These are phyloP conservation scores for Phoxinus dragarum DNA, from an alignment of 2,797 vertebrate species.

Conservation along the genomic window DNA sequence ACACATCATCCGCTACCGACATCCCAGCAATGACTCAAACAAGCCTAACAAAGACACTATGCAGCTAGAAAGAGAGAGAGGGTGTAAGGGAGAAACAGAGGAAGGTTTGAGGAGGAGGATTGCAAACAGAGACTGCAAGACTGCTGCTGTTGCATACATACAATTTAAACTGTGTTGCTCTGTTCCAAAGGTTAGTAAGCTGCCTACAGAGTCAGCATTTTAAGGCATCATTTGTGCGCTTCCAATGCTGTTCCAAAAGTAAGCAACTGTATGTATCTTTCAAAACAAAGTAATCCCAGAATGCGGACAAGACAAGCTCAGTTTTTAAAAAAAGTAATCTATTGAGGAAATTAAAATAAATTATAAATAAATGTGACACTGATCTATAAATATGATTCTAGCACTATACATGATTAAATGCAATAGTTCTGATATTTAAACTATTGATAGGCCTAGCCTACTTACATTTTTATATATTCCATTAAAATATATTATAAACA, in stretches of 20 bases:
- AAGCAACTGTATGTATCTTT: background rate
- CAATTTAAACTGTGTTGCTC: slow-evolving; percentile 4
- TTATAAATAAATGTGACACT: background rate
- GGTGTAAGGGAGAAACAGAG: background rate
- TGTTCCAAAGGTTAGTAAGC: background rate
- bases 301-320: background rate
- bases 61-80: slow-evolving; percentile 7
- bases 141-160: background rate
- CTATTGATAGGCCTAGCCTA: no score
- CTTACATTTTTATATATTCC: background rate
- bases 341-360: background rate
- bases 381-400: background rate
- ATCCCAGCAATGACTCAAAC: slow-evolving; percentile 33
- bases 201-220: slow-evolving; percentile 4
- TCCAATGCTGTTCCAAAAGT: slow-evolving; percentile 3
- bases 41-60: slow-evolving; percentile 39
- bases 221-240: background rate
- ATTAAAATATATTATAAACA: background rate
- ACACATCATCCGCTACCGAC: slow-evolving; percentile 46
- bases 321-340: no score
- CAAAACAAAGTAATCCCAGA: background rate
- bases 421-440: background rate
- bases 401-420: background rate
- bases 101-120: slow-evolving; percentile 1
- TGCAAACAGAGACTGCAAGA: background rate